Base-by-base conservation (phyloP, 2,113 vertebrate genomes). In the Vidua macroura region DNA sequence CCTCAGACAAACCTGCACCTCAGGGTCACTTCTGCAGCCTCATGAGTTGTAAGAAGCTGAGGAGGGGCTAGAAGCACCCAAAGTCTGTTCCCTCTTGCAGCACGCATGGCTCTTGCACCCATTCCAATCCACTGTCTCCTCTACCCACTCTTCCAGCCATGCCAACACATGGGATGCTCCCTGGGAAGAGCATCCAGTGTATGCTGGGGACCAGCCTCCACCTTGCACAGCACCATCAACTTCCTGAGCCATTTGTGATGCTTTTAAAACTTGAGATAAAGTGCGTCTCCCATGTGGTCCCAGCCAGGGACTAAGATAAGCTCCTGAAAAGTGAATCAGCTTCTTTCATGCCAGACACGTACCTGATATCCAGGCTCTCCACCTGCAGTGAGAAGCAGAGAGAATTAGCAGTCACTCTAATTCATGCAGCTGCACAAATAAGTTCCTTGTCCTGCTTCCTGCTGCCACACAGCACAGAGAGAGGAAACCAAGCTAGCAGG, bases 281-380 rank as follows among this genome's bases (percentile, higher is more conserved):
- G 70, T 43, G 27, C 6, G 14, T 75, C 44, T 33, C 46, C 27
- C 4, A 3, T 27, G n/a, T 25, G 68, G 69, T 73, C 56, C 67
- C 83, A 90, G 68, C 20, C 79, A 93, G 74, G 41, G 49, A 83
- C 86, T 67, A 88, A 90, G 94, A 96, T 92, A 96, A 90, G 76
- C 60, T 88, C 39, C 27, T 75, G 74, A 41, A 89, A 87, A 89
- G 20, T n/a, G 33, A 94, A 90, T 59, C 33, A 7, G 46, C 44
- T 80, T 59, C 83, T 70, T 80, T 70, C 73, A 94, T 91, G 91
- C 76, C 84, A 94, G 82, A 69, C 79, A 97, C 66, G 0, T 97
- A 97, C 97, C 96, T 97, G 93, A 96, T 81, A 90, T 79, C 76
- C 90, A 96, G 58, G 70, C 95, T 97, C 91, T 96, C 97, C 87